These are phyloP conservation scores for Cisticola juncidis DNA, from an alignment of 2,113 vertebrate species.

Conservation along the genomic window DNA sequence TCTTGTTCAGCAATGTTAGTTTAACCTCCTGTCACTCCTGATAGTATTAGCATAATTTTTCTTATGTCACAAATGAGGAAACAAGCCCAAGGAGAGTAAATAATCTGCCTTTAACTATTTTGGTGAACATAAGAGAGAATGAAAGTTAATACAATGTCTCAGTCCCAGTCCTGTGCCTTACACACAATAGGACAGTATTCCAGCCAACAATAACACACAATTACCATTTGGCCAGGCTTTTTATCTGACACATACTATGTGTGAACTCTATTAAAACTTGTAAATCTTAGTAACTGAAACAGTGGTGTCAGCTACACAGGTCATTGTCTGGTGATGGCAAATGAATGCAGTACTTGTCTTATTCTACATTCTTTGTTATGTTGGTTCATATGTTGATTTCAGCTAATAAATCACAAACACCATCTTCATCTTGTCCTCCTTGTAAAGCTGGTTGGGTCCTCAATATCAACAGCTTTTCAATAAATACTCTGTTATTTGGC, in stretches of 20 bases:
- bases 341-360: not conserved
- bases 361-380: not conserved
- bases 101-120: not conserved
- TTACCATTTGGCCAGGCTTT: not conserved
- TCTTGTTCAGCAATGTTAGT: conserved; percentile 19
- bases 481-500: conserved; percentile 7
- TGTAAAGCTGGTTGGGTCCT: not conserved
- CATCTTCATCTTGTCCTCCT: not conserved
- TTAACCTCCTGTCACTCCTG: conserved; percentile 30
- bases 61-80: not conserved
- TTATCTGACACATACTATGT: not conserved
- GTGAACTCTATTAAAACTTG: conserved; percentile 27
- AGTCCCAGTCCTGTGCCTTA: not conserved
- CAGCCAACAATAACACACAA: conserved; percentile 5
- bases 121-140: not conserved
- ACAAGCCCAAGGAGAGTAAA: not conserved
- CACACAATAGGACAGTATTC: not conserved
- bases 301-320: not conserved
- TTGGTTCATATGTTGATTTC: not conserved
- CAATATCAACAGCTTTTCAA: not conserved
- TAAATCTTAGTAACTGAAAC: conserved; percentile 34
- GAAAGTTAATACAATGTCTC: not conserved
- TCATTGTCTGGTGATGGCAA: not conserved
- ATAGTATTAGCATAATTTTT: not conserved
- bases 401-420: not conserved